Base-by-base conservation (phyloP, 2,888 invertebrate species). In the Drosophila sordidula region DNA sequence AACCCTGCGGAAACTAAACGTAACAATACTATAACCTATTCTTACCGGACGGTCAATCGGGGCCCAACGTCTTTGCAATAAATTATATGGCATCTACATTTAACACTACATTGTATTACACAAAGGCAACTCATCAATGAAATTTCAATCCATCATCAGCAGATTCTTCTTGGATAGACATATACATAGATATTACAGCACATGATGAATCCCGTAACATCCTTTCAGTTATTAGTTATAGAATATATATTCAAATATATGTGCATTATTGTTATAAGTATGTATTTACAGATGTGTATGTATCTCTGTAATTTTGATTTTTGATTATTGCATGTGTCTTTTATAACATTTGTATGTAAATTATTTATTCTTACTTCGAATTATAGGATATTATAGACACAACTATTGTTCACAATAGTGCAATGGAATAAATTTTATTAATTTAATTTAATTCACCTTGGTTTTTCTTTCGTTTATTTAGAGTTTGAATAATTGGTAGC, bases 371-470 rank as follows among this genome's bases (percentile, higher is more conserved):
- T 49, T 39, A 55, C 44, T 45, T 41, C n/a, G 41, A 50, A 6
- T 32, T 51, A 14, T 49, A 54, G n/a, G 6, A 8, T 38, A 59
- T n/a, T 45, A 32, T 18, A 34, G 59, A 59, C 29, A 36, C 34
- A 58, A 42, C 52, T 57, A 67, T 72, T 72, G 54, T 46, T 44
- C 34, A 59, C 29, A 61, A 44, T 44, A 54, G 69, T 69, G 70
- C 57, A 69, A 73, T 74, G 42, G 16, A 74, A 75, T 75, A 75
- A 71, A 75, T 55, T 39, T 45, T 36, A 61, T 58, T 54, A 22
- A 52, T 32, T 22, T 50, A 11, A 70, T 44, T 55, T 34, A 14
- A 25, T 18, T 16, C 0, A 12, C 2, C 9, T 25, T 42, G 8
- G 14, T 26, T 45, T 55, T 45, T 36, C 14, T 42, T 47, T 38